These are phyloP conservation scores for Leptinotarsa haldemani DNA, from an alignment of 2,888 invertebrate genomes.

Conservation along the genomic window DNA sequence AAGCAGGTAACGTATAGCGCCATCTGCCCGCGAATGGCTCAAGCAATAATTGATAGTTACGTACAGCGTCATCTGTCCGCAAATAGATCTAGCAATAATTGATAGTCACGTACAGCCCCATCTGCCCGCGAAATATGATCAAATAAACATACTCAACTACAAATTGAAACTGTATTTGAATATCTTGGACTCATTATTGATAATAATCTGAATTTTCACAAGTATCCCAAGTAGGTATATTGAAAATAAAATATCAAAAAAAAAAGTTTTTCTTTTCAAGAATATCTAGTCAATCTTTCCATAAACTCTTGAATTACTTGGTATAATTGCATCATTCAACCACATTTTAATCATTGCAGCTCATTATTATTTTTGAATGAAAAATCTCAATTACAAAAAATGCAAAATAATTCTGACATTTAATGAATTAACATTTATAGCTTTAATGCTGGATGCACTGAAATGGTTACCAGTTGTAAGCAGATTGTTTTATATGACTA, in stretches of 20 bases:
- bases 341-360: slow-evolving; percentile 13
- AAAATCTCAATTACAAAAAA: slow-evolving; percentile 16
- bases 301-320: not conserved
- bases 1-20: too few species aligned
- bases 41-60: too few species aligned
- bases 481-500: slow-evolving; percentile 18
- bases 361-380: slow-evolving; percentile 14
- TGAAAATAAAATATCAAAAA: not conserved
- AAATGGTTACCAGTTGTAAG: slow-evolving; percentile 17
- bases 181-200: not conserved
- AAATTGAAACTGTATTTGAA: slow-evolving; percentile 2
- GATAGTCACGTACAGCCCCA: too few species aligned
- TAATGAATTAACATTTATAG: slow-evolving; percentile 5
- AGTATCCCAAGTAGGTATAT: not conserved
- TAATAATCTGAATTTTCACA: not conserved
- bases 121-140: too few species aligned
- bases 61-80: too few species aligned
- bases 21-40: too few species aligned
- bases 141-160: slow-evolving; percentile 4
- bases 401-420: slow-evolving; percentile 9
- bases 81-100: too few species aligned
- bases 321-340: slow-evolving; percentile 7
- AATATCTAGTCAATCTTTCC: slow-evolving; percentile 9
- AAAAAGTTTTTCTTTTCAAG: not conserved
- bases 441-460: slow-evolving; percentile 13